Conservation (phyloP, 2,797 vertebrate genomes). For the Sciurus vulgaris region DNA sequence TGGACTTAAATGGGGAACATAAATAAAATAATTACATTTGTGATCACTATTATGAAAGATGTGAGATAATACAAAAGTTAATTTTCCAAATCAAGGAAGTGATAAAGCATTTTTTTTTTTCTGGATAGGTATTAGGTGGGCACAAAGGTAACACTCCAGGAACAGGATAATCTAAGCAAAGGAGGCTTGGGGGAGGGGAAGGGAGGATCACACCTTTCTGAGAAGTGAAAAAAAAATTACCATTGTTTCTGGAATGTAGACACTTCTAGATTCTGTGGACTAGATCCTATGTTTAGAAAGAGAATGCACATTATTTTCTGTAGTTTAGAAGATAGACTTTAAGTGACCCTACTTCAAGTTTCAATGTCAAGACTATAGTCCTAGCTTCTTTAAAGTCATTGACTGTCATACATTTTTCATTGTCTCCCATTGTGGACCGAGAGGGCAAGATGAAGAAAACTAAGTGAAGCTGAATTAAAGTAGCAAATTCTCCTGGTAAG, state of each 20-base stretch:
- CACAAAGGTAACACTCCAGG: background rate
- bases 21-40: background rate
- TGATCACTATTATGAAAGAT: background rate
- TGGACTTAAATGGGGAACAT: background rate
- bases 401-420: background rate
- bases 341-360: background rate
- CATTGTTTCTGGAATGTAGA: background rate
- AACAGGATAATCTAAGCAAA: background rate
- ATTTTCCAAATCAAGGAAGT: background rate
- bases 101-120: background rate
- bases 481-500: background rate
- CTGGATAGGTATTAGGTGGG: background rate
- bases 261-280: background rate
- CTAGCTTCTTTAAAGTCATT: background rate
- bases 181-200: accelerated
- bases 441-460: background rate
- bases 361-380: background rate
- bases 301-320: background rate
- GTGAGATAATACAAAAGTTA: background rate
- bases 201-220: background rate
- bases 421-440: background rate
- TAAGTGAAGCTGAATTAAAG: background rate
- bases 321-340: background rate
- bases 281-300: background rate
- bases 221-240: background rate